Evolutionary conservation across 1,140 invertebrate genomes (phyloP).

Genomic region (Mercenaria mercenaria): DNA sequence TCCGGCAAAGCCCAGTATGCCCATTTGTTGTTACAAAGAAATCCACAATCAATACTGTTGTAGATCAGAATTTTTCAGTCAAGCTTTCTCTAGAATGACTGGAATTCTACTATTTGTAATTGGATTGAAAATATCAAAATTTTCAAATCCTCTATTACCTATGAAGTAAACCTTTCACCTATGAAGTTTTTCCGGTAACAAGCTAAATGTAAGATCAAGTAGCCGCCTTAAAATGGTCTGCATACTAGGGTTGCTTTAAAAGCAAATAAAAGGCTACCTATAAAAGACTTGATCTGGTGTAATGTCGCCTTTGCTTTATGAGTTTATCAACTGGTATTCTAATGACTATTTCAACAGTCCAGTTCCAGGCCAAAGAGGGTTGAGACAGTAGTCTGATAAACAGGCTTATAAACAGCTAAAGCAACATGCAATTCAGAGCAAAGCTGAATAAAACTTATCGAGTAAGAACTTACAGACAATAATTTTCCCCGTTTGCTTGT

Average conservation of each 20-base stretch:
- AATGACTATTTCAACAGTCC: background rate
- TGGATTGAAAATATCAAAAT: slow-evolving; percentile 48
- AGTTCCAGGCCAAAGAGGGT: background rate
- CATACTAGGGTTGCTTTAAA: background rate
- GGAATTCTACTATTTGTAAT: slow-evolving; percentile 30
- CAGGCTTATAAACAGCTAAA: background rate
- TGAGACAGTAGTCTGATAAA: background rate
- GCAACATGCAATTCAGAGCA: background rate
- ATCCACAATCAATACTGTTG: slow-evolving; percentile 10
- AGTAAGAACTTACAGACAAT: background rate
- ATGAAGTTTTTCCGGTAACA: too few species aligned
- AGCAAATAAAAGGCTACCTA: background rate
- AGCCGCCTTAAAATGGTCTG: slow-evolving; percentile 37
- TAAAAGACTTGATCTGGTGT: background rate
- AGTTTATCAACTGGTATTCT: background rate
- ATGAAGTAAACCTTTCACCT: background rate
- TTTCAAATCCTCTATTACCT: slow-evolving; percentile 5
- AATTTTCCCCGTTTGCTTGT: background rate
- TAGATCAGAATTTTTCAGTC: background rate
- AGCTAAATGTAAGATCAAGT: background rate
- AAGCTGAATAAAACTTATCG: background rate
- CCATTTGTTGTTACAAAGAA: slow-evolving; percentile 11
- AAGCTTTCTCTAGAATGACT: background rate
- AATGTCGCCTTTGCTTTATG: background rate
- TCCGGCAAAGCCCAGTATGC: background rate